phyloP scores from a whole-genome alignment of 2,113 vertebrate species.

The Elachura formosa region DNA sequence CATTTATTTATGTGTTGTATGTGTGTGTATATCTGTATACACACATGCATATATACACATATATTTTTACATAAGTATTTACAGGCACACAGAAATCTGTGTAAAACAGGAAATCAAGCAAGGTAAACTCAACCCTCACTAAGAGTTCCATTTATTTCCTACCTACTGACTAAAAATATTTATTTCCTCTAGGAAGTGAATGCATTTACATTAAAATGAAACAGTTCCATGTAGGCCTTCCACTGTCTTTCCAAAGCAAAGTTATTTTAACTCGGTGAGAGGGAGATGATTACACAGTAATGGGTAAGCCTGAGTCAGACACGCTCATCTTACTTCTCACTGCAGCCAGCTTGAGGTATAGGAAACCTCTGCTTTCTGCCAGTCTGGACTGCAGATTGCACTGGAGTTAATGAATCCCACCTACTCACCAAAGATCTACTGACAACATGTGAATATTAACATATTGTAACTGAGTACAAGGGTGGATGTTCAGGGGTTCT shows the following conservation, averaged over 20 bases:
- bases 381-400: slow-evolving; percentile 19
- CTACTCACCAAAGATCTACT: neutral
- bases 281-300: slow-evolving; percentile 4
- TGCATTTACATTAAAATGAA: slow-evolving; percentile 22
- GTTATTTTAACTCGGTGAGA: neutral
- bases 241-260: slow-evolving; percentile 19
- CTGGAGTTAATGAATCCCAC: slow-evolving; percentile 43
- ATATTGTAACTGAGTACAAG: neutral
- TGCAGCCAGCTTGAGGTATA: neutral
- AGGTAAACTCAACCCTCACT: neutral
- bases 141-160: neutral
- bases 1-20: neutral
- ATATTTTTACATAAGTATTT: neutral
- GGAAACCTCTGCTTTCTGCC: neutral
- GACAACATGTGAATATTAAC: slow-evolving; percentile 26
- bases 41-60: neutral
- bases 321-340: neutral
- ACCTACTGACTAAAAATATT: slow-evolving; percentile 20
- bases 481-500: neutral
- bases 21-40: neutral
- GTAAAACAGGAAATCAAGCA: neutral
- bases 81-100: neutral
- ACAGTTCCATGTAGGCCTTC: slow-evolving; percentile 1
- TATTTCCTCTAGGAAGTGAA: slow-evolving; percentile 15
- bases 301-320: neutral